Evolutionary conservation across 2,113 vertebrate species (phyloP), one percentile per base, ranked within the genome.

Genomic region (Casuarius casuarius): DNA sequence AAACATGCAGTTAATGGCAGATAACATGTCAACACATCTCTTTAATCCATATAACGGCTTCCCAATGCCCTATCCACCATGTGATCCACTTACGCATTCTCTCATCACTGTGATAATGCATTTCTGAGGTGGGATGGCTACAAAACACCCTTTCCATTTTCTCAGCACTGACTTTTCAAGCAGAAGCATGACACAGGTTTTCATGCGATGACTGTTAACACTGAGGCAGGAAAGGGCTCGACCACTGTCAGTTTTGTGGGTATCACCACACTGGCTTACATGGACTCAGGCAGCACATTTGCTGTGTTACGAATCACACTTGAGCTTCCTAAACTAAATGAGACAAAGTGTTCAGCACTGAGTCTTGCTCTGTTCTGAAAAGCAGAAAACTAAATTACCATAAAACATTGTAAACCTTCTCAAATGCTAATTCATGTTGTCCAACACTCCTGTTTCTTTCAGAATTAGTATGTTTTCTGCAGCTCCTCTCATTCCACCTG

Each of bases 201-300:
- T 70, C 33, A 33, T 2, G 6, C 25, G 38, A 38, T 5, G 1
- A 74, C 5, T 49, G 17, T n/a, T 70, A 40, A 28, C 33, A 66
- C 28, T 23, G 14, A 65, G 51, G 48, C 75, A 70, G 4, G 10
- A 35, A 16, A 62, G 20, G 38, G 8, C 26, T 67, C 67, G 59
- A 51, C 22, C 26, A 46, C 33, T 9, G 42, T 40, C 10, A 51
- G 61, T 61, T 80, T 38, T 72, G 23, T 5, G 38, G 5, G 21
- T 31, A 51, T 5, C 2, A 38, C 25, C 23, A 49, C 61, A 67
- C 13, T 5, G 18, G 15, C 31, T 84, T 91, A 29, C 49, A 54
- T 0, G 84, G 22, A 56, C 2, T 38, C 20, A 33, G 3, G 13
- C 0, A 2, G 33, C 4, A 0, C 22, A 65, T 61, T 5, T 78